A percentile compares a stretch with the other conserved stretches of the same genome.
Conservation (phyloP, 2,113 vertebrate genomes). For the Lutjanus erythropterus region DNA sequence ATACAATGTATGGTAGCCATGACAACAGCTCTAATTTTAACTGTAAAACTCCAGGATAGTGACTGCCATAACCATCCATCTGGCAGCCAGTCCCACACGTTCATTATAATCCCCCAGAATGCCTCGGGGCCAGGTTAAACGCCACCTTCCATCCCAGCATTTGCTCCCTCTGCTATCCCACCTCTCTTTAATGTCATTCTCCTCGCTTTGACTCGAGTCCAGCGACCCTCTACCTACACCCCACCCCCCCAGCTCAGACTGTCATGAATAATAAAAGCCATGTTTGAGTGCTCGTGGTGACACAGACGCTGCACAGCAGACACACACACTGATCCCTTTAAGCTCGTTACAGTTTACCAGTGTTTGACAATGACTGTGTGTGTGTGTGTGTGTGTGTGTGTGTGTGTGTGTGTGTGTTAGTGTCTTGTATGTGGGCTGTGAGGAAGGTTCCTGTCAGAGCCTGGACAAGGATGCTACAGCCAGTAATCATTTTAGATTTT, state of each 20-base stretch:
- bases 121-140: slow-evolving; percentile 36
- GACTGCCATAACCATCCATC: slow-evolving; percentile 4
- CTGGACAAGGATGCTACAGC: background rate
- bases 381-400: background rate
- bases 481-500: background rate
- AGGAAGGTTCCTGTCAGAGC: background rate
- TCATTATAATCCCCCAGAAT: slow-evolving; percentile 55
- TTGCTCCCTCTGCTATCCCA: background rate
- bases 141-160: background rate
- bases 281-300: slow-evolving; percentile 23
- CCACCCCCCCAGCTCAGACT: slow-evolving; percentile 29
- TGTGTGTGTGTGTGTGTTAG: background rate
- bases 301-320: slow-evolving; percentile 13
- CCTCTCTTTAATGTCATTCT: slow-evolving; percentile 12
- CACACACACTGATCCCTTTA: slow-evolving; percentile 18
- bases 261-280: slow-evolving; percentile 55
- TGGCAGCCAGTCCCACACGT: background rate
- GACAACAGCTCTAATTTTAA: slow-evolving; percentile 13
- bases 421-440: background rate
- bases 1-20: background rate
- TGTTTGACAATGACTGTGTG: slow-evolving; percentile 1
- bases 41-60: background rate
- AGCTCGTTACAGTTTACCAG: slow-evolving; percentile 15
- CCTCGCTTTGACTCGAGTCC: background rate
- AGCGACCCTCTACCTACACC: slow-evolving; percentile 3